Conservation (phyloP, 2,113 vertebrate genomes). For the Nanger granti region DNA sequence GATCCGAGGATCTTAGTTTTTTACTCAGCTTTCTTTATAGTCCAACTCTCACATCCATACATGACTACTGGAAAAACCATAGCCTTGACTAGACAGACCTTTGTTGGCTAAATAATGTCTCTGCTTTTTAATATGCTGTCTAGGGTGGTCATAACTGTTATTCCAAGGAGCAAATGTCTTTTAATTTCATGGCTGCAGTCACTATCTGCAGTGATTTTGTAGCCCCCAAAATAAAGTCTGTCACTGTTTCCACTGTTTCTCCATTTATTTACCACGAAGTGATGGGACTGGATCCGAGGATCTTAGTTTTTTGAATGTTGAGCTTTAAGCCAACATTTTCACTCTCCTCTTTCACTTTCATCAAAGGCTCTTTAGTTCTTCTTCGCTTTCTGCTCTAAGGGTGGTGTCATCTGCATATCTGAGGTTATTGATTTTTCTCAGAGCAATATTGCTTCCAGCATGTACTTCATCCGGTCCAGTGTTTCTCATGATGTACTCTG, state of each 20-base stretch:
- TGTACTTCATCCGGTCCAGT: not conserved
- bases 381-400: accelerated
- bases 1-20: no score
- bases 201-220: not conserved
- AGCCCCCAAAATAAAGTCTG: not conserved
- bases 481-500: not conserved
- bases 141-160: not conserved
- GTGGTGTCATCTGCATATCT: not conserved
- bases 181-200: not conserved
- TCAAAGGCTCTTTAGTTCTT: not conserved
- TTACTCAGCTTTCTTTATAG: not conserved
- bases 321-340: not conserved
- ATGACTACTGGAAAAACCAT: not conserved
- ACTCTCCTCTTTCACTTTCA: not conserved
- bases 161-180: not conserved
- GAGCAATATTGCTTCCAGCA: not conserved
- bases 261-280: not conserved
- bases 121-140: not conserved
- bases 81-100: not conserved
- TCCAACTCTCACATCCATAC: not conserved
- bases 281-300: accelerated
- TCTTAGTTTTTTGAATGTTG: not conserved
- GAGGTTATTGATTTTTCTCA: not conserved
- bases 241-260: not conserved
- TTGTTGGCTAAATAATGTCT: not conserved